Evolutionary conservation across 2,113 vertebrate species (phyloP).

Genomic region (Reinhardtius hippoglossoides): DNA sequence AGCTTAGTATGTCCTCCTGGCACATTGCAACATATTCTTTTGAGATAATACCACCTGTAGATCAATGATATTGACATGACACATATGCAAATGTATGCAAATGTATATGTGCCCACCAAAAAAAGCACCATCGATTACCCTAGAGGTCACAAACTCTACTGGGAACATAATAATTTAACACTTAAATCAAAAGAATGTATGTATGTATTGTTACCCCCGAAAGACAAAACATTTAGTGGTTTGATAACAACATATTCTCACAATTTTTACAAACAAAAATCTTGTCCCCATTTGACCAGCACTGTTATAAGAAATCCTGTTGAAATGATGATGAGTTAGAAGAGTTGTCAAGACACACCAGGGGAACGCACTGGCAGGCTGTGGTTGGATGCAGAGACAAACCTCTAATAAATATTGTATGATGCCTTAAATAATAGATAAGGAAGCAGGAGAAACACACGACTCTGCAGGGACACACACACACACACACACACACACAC

Average conservation of each 20-base stretch:
- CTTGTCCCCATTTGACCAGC: slow-evolving; percentile 1
- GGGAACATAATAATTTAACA: too few species aligned
- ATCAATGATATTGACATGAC: too few species aligned
- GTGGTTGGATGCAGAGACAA: slow-evolving; percentile 52
- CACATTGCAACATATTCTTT: too few species aligned
- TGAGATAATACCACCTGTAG: too few species aligned
- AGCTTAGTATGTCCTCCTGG: too few species aligned
- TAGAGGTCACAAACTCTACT: too few species aligned
- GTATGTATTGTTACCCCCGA: not conserved
- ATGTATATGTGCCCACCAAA: too few species aligned
- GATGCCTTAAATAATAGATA: slow-evolving; percentile 60
- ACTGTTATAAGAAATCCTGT: slow-evolving; percentile 2
- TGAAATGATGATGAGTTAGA: slow-evolving; percentile 21
- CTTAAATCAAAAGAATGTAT: too few species aligned
- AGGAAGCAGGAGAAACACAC: slow-evolving; percentile 46
- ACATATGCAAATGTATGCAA: too few species aligned
- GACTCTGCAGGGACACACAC: slow-evolving; percentile 25
- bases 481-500: too few species aligned
- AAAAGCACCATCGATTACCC: too few species aligned
- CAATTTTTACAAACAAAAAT: not conserved
- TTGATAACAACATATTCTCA: not conserved
- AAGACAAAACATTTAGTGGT: not conserved
- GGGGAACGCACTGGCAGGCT: slow-evolving; percentile 37
- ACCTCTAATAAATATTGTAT: slow-evolving; percentile 65
- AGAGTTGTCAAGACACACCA: slow-evolving; percentile 30